Conservation (phyloP, 2,888 invertebrate species). For the Drosophila diplacantha region DNA sequence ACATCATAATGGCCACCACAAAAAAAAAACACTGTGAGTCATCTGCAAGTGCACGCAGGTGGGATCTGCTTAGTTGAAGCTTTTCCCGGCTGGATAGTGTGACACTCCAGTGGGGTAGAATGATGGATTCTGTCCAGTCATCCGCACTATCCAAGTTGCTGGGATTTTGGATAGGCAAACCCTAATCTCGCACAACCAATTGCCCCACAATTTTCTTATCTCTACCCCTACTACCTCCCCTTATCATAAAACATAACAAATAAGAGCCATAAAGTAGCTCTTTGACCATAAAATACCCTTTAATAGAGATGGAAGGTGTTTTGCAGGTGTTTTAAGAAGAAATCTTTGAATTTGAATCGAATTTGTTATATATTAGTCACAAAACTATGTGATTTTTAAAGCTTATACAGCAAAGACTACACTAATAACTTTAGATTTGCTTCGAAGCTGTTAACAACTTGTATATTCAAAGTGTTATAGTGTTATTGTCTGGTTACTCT, state of each 20-base stretch:
- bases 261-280: neutral
- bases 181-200: constrained; percentile 20
- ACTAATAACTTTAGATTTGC: neutral
- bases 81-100: constrained; percentile 7
- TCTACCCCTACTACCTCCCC: neutral
- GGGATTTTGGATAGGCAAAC: constrained; percentile 13
- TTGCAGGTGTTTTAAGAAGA: too few relatives aligned
- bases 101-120: neutral
- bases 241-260: constrained; percentile 19
- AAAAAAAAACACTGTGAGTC: constrained; percentile 11
- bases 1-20: constrained; percentile 8
- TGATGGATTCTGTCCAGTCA: constrained; percentile 7
- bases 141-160: constrained; percentile 2
- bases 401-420: neutral
- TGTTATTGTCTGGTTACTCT: constrained; percentile 9
- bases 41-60: constrained; percentile 17
- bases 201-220: constrained; percentile 26
- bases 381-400: too few relatives aligned
- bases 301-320: neutral
- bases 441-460: neutral
- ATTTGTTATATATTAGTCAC: too few relatives aligned
- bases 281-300: constrained; percentile 6
- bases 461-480: neutral
- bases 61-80: neutral
- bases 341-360: neutral